Evolutionary conservation across 2,797 vertebrate genomes (phyloP).

Genomic region (Megaceryle alcyon): DNA sequence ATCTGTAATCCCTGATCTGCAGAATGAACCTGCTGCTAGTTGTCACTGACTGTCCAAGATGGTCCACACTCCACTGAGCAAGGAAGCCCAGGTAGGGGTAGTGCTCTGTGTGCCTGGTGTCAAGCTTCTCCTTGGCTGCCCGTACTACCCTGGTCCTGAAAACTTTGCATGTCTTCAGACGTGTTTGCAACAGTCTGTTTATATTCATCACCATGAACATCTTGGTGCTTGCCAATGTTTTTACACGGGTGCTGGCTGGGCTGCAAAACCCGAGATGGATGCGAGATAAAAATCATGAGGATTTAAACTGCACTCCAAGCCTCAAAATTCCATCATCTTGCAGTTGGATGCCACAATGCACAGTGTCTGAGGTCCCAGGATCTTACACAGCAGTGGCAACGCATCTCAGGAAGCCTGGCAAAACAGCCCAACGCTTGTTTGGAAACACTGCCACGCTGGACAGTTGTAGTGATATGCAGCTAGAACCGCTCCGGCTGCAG

Average conservation of each 20-base stretch:
- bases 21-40: background rate
- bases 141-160: background rate
- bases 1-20: background rate
- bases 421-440: background rate
- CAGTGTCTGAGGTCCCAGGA: background rate
- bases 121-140: background rate
- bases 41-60: background rate
- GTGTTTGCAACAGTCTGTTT: constrained; percentile 50
- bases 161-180: constrained; percentile 18
- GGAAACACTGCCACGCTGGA: background rate
- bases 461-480: background rate
- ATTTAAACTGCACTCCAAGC: constrained; percentile 42
- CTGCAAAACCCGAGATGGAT: constrained; percentile 21
- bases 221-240: constrained; percentile 11
- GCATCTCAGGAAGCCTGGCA: background rate
- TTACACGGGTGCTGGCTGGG: constrained; percentile 23
- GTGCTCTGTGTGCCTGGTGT: background rate
- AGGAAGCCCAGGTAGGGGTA: background rate
- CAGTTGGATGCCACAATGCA: background rate
- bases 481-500: background rate
- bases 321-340: constrained; percentile 39
- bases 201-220: constrained; percentile 1
- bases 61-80: rapidly evolving
- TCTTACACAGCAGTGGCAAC: background rate
- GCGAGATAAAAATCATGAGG: constrained; percentile 21